Evolutionary conservation across 64 coral and sea anemone genomes (phyloP).

Genomic region (Exaiptasia diaphana): DNA sequence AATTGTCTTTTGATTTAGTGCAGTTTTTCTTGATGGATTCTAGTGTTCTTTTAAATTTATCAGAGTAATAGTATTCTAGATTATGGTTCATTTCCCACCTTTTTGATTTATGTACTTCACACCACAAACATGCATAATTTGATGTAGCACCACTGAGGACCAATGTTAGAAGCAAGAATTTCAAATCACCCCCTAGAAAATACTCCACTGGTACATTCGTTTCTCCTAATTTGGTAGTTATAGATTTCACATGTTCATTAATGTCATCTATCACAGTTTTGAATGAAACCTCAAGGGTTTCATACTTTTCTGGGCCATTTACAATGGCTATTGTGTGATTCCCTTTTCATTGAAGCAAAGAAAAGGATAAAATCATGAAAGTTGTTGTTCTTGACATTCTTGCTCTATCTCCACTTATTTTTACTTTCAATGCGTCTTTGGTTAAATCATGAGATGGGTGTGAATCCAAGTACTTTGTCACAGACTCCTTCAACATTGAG

Average conservation of each 20-base stretch:
- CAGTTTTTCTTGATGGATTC: not conserved
- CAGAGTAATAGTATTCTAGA: slow-evolving; percentile 8
- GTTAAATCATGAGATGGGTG: not conserved
- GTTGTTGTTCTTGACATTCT: slow-evolving; percentile 30
- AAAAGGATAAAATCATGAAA: slow-evolving; percentile 42
- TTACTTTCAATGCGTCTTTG: slow-evolving; percentile 15
- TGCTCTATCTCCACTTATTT: slow-evolving; percentile 17
- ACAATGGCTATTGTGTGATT: slow-evolving; percentile 22
- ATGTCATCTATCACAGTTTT: not conserved
- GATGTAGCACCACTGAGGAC: slow-evolving; percentile 44
- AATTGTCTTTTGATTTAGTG: not conserved
- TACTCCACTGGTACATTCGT: not conserved
- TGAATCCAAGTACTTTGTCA: slow-evolving; percentile 27
- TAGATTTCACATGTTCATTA: not conserved
- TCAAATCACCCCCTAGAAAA: slow-evolving; percentile 45
- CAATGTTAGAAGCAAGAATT: slow-evolving; percentile 23
- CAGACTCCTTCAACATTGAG: slow-evolving; percentile 3
- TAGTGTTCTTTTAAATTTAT: not conserved
- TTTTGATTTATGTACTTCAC: slow-evolving; percentile 25
- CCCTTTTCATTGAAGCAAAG: slow-evolving; percentile 20
- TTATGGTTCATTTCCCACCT: not conserved
- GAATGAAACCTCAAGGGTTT: slow-evolving; percentile 23
- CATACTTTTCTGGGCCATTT: slow-evolving; percentile 18
- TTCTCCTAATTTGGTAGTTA: not conserved
- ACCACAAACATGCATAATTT: slow-evolving; percentile 29